Percentiles rank a stretch among this genome's conserved stretches.
phyloP scores from a whole-genome alignment of 2,113 vertebrate species.

The Cyanistes caeruleus region DNA sequence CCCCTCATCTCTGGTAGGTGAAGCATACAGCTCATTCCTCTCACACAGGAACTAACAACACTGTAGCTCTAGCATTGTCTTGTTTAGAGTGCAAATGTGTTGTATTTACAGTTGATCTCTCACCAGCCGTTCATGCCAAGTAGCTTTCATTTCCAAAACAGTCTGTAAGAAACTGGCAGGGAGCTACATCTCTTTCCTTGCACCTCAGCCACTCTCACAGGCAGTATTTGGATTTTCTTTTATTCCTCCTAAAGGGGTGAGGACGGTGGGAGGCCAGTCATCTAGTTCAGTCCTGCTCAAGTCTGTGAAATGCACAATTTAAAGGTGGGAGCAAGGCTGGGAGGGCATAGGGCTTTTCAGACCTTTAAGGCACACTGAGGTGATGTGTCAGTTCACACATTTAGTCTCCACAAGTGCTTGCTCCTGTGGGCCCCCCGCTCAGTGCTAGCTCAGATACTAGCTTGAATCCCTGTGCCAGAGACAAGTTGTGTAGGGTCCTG shows the following conservation, averaged over 20 bases:
- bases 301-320: neutral
- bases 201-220: neutral
- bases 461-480: neutral
- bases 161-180: neutral
- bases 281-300: neutral
- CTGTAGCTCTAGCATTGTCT: neutral
- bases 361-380: neutral
- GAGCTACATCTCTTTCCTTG: neutral
- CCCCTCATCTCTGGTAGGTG: neutral
- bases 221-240: neutral
- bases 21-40: neutral
- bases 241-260: neutral
- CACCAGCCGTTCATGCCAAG: neutral
- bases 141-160: neutral
- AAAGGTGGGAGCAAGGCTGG: neutral
- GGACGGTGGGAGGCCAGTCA: neutral
- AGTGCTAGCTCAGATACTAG: no score
- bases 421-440: accelerated
- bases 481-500: neutral
- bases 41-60: neutral
- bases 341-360: neutral
- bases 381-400: neutral
- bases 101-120: neutral
- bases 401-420: neutral
- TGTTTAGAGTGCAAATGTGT: neutral